phyloP scores from a whole-genome alignment of 2,888 invertebrate species.

The Acleris laterana region DNA sequence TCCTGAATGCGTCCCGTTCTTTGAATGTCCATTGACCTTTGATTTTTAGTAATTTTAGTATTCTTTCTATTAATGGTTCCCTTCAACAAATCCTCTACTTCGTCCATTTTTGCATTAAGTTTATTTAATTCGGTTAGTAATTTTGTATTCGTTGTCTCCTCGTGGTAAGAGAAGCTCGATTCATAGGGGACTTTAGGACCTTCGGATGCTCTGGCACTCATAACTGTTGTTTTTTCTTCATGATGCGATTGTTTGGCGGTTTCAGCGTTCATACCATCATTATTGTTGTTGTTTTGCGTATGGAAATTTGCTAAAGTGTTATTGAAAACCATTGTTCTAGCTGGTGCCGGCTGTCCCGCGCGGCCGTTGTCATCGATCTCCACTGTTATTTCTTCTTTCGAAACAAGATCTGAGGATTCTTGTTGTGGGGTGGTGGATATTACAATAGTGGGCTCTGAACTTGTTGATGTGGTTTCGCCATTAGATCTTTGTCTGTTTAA shows the following conservation, averaged over 20 bases:
- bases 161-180: too few relatives aligned
- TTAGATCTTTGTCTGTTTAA: conserved; percentile 9
- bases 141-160: not conserved
- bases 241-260: too few relatives aligned
- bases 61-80: conserved; percentile 32
- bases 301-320: not conserved
- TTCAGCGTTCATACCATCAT: too few relatives aligned
- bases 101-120: conserved; percentile 30
- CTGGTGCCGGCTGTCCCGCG: too few relatives aligned
- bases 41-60: not conserved
- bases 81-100: conserved; percentile 36
- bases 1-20: not conserved
- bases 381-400: conserved; percentile 36
- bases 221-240: too few relatives aligned
- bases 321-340: too few relatives aligned
- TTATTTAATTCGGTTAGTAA: conserved; percentile 28
- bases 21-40: not conserved
- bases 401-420: conserved; percentile 15
- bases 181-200: too few relatives aligned
- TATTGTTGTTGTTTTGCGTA: too few relatives aligned
- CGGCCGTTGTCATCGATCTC: conserved; percentile 25
- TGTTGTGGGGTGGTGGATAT: not conserved
- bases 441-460: not conserved
- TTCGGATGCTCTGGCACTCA: too few relatives aligned
- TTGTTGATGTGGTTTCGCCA: conserved; percentile 2